Conservation (phyloP, 1,140 invertebrate species). For the Calycopis cecrops region DNA sequence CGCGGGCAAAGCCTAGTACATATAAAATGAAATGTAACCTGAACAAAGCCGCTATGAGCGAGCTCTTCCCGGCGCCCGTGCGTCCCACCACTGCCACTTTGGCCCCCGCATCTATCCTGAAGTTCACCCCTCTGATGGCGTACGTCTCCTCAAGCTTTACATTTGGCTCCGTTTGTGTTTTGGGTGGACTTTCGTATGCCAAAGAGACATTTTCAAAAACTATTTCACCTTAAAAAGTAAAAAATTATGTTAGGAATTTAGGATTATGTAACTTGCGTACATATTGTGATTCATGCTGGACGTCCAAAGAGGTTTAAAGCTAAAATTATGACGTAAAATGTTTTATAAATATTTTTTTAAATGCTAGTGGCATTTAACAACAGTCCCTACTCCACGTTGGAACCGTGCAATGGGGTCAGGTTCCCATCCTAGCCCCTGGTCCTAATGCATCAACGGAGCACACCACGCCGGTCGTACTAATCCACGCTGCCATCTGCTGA, state of each 20-base stretch:
- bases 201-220: slow-evolving; percentile 77
- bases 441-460: no score
- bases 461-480: no score
- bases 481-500: no score
- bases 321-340: no score
- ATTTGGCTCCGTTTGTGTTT: slow-evolving; percentile 20
- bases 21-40: slow-evolving; percentile 45
- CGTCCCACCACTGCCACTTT: slow-evolving; percentile 82
- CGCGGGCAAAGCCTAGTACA: no score
- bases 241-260: background rate
- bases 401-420: no score
- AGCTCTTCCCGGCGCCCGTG: slow-evolving; percentile 85
- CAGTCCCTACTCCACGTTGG: no score
- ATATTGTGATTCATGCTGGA: background rate
- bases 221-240: slow-evolving; percentile 74
- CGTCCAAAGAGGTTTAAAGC: no score
- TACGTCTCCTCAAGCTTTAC: slow-evolving; percentile 69
- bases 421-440: no score
- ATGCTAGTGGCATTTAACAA: no score
- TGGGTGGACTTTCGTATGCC: slow-evolving; percentile 73
- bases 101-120: slow-evolving; percentile 77
- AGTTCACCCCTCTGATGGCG: slow-evolving; percentile 78
- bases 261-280: no score
- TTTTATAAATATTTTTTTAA: no score
- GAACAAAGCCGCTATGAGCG: slow-evolving; percentile 81